Evolutionary conservation across 2,797 vertebrate genomes (phyloP), one percentile per base, ranked within the genome.

Genomic region (Lateolabrax maculatus): DNA sequence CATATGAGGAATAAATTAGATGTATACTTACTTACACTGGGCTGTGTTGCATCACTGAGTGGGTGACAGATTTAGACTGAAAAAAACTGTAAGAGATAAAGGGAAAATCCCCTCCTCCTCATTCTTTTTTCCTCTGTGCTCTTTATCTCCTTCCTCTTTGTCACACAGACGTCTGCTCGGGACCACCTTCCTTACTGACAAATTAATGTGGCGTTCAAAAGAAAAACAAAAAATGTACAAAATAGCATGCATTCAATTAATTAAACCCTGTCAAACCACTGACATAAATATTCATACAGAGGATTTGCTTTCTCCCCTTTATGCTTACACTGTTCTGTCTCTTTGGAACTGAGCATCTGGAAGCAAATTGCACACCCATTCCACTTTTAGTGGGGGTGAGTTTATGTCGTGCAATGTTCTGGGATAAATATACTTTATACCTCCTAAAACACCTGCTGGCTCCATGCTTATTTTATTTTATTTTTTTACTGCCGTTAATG

Each of bases 81-180:
- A n/a, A 39, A 19, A 63, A 15, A 49, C 58, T 43, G 57, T 75
- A 36, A 25, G 52, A 71, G 34, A 52, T 23, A 66, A 65, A 41
- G 55, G 66, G 73, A 68, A 79, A 85, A 86, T 84, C 80, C 87
- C 72, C 53, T 79, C 82, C 77, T 79, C 83, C 70, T 86, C 75
- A 16, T 53, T 51, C n/a, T 52, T 68, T 57, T 37, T 52, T 19
- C 39, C 37, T 43, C 23, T 15, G 10, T 9, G 12, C 64, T 62
- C 63, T 60, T 88, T 66, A 84, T 87, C 71, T 51, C 3, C 29
- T 18, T 11, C 27, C 39, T 66, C 44, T 69, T 43, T 65, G 67
- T 73, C 31, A 5, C 75, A 58, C 76, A 63, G 58, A 58, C 62
- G 31, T 69, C 49, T 57, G 23, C 43, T 39, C 27, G 19, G 15